phyloP scores from a whole-genome alignment of 2,888 invertebrate species.

The Andrena fulva region DNA sequence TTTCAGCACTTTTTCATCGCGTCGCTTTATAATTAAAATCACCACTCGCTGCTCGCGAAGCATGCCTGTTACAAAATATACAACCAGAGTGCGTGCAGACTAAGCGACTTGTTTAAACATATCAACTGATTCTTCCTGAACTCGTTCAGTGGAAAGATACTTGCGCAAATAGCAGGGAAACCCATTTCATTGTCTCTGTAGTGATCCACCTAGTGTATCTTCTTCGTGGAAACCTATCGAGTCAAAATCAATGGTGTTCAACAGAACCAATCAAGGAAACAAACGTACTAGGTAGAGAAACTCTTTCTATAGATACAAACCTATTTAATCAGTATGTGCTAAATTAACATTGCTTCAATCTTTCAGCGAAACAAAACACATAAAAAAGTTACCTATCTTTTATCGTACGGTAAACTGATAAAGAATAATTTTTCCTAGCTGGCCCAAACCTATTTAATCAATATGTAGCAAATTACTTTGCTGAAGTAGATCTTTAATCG shows the following conservation, averaged over 20 bases:
- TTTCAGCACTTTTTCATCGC: neutral
- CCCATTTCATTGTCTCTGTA: slow-evolving; percentile 6
- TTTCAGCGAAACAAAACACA: too few relatives aligned
- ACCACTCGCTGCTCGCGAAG: neutral
- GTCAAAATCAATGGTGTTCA: neutral
- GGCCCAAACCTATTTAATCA: too few relatives aligned
- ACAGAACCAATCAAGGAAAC: neutral
- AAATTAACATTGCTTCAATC: too few relatives aligned
- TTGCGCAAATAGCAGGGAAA: slow-evolving; percentile 20
- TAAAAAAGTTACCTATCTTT: too few relatives aligned
- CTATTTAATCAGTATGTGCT: too few relatives aligned
- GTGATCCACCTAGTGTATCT: neutral
- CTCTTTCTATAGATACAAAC: too few relatives aligned
- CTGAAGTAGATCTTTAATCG: too few relatives aligned
- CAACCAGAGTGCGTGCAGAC: neutral
- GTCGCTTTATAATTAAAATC: slow-evolving; percentile 30
- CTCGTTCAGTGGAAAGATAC: slow-evolving; percentile 8
- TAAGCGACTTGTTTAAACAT: neutral
- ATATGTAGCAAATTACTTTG: too few relatives aligned
- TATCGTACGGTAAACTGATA: too few relatives aligned
- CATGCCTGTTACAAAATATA: slow-evolving; percentile 14
- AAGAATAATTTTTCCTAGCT: too few relatives aligned
- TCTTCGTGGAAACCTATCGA: neutral
- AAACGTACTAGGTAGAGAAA: too few relatives aligned
- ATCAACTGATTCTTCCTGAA: neutral